phyloP scores from a whole-genome alignment of 2,888 invertebrate species.

The Mythimna impura region DNA sequence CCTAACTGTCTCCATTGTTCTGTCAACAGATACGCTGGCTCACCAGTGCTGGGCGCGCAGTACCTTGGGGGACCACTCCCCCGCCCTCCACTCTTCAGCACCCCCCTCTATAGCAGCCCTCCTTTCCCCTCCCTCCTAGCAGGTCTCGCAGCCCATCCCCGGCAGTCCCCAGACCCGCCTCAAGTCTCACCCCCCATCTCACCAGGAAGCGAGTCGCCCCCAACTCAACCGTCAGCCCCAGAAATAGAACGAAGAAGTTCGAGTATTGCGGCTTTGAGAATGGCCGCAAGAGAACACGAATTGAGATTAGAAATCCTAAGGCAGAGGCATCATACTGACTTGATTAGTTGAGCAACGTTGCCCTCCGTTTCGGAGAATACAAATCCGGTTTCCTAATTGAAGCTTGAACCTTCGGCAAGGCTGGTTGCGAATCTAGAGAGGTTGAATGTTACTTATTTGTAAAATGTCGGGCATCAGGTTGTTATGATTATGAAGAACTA shows the following conservation, averaged over 20 bases:
- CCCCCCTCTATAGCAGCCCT: constrained; percentile 91
- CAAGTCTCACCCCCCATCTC: constrained; percentile 90
- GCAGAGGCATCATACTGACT: constrained; percentile 93
- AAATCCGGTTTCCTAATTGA: constrained; percentile 61
- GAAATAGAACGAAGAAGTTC: constrained; percentile 96
- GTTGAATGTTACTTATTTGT: constrained; percentile 49
- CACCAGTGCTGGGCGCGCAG: constrained; percentile 83
- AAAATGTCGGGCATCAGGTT: constrained; percentile 47
- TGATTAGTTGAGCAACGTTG: constrained; percentile 92
- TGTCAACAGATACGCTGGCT: constrained; percentile 80
- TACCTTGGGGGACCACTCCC: constrained; percentile 89
- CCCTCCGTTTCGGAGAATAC: constrained; percentile 55
- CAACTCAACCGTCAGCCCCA: constrained; percentile 87
- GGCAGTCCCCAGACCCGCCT: constrained; percentile 85
- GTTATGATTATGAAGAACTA: constrained; percentile 17
- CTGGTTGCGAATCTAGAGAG: constrained; percentile 41
- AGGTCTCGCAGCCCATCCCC: constrained; percentile 86
- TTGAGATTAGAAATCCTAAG: constrained; percentile 95
- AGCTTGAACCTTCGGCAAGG: constrained; percentile 51
- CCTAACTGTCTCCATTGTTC: constrained; percentile 20
- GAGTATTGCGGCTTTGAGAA: constrained; percentile 96
- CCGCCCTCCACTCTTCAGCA: constrained; percentile 90
- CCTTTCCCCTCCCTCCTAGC: constrained; percentile 86
- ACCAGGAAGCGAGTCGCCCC: constrained; percentile 89
- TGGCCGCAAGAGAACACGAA: constrained; percentile 97